Percentiles rank a stretch among this genome's conserved stretches.
Conservation (phyloP, 2,113 vertebrate genomes). For the Tragelaphus imberbis region DNA sequence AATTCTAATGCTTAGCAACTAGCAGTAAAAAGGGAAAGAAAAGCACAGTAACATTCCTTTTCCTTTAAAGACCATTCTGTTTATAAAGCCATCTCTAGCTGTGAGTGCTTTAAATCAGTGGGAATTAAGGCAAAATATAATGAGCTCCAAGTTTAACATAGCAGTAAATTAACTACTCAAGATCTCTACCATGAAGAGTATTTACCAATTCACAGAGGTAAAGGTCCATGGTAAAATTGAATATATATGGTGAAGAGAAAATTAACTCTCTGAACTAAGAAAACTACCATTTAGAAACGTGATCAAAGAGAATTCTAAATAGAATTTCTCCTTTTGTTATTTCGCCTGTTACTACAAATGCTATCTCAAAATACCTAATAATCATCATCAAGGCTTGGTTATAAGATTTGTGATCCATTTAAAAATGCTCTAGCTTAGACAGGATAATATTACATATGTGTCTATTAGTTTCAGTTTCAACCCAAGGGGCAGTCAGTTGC, state of each 20-base stretch:
- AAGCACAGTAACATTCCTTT: neutral
- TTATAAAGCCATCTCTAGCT: constrained; percentile 24
- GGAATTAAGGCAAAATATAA: neutral
- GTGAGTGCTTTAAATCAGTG: neutral
- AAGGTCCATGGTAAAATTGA: neutral
- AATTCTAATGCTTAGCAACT: constrained; percentile 68
- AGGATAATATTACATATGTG: neutral
- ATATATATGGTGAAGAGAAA: neutral
- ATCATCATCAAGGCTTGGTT: neutral
- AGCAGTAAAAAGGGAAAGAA: constrained; percentile 34
- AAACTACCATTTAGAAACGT: neutral
- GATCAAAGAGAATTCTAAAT: neutral
- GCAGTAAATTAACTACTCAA: constrained; percentile 16
- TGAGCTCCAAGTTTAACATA: neutral
- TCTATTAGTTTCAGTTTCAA: neutral
- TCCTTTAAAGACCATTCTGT: constrained; percentile 29
- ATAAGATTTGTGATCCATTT: neutral
- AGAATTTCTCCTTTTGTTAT: neutral
- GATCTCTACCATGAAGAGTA: neutral
- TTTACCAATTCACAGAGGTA: neutral
- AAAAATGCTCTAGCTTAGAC: neutral
- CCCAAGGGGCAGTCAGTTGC: neutral
- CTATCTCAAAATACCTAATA: neutral
- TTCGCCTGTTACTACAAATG: neutral
- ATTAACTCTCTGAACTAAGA: neutral